Evolutionary conservation across 2,888 invertebrate species (phyloP).

Genomic region (Eutolmus rufibarbis): DNA sequence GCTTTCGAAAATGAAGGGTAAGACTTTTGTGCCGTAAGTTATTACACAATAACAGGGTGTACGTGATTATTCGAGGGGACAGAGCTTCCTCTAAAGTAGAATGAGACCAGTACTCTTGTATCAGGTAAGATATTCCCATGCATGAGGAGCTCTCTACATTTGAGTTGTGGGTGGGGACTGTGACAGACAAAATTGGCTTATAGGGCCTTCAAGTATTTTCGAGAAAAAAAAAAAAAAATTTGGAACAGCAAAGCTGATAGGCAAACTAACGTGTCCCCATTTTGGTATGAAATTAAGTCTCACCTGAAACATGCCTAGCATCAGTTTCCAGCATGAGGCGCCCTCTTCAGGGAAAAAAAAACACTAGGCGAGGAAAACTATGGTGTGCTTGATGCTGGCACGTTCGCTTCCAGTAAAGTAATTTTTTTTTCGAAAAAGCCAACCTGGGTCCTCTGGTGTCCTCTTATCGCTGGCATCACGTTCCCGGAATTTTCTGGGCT

Average conservation of each 20-base stretch:
- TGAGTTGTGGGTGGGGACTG: background rate
- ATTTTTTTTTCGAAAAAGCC: background rate
- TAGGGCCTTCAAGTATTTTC: background rate
- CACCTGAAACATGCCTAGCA: background rate
- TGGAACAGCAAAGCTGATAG: background rate
- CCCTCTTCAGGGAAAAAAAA: background rate
- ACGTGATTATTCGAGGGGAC: background rate
- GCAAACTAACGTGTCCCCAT: background rate
- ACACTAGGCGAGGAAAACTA: background rate
- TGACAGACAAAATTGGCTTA: background rate
- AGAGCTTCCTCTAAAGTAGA: background rate
- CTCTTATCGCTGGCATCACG: constrained; percentile 1
- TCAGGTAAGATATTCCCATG: background rate
- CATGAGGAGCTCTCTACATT: background rate
- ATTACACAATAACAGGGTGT: background rate
- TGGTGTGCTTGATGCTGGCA: too few relatives aligned
- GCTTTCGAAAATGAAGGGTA: background rate
- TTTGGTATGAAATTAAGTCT: background rate
- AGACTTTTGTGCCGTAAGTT: background rate
- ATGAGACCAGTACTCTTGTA: background rate
- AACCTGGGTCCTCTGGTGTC: background rate
- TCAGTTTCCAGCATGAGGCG: background rate
- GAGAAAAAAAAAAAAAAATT: background rate
- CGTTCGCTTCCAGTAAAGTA: background rate
- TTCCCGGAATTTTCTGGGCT: background rate